Conservation (phyloP, 2,113 vertebrate species). For the Ictidomys tridecemlineatus region DNA sequence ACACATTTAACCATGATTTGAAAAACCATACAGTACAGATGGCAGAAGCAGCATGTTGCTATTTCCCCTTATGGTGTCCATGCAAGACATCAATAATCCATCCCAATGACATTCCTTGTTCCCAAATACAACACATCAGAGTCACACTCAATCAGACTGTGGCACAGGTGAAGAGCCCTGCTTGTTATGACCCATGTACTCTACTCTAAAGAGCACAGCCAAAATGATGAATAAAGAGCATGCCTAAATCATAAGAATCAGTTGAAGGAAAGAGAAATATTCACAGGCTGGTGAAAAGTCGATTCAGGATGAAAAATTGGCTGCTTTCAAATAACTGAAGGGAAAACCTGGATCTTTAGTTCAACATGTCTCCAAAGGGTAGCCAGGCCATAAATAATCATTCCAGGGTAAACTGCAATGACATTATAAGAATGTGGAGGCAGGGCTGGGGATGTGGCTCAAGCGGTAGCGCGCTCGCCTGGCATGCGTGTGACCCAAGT, state of each 20-base stretch:
- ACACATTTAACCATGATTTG: background rate
- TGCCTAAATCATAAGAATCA: background rate
- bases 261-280: background rate
- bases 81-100: background rate
- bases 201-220: background rate
- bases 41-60: background rate
- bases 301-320: background rate
- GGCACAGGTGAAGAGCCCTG: background rate
- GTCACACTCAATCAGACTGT: background rate
- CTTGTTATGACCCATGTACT: background rate
- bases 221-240: background rate
- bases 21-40: background rate
- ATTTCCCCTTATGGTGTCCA: accelerated
- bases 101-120: background rate
- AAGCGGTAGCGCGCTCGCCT: too few relatives aligned
- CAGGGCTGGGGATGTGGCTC: background rate
- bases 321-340: constrained; percentile 35
- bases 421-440: background rate
- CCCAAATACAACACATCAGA: background rate
- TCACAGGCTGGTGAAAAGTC: background rate
- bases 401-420: background rate
- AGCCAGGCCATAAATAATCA: background rate
- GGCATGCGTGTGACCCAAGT: too few relatives aligned
- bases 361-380: background rate
- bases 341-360: background rate